These are phyloP conservation scores for Thymelicus acteon DNA, from an alignment of 2,888 invertebrate genomes.

Conservation along the genomic window DNA sequence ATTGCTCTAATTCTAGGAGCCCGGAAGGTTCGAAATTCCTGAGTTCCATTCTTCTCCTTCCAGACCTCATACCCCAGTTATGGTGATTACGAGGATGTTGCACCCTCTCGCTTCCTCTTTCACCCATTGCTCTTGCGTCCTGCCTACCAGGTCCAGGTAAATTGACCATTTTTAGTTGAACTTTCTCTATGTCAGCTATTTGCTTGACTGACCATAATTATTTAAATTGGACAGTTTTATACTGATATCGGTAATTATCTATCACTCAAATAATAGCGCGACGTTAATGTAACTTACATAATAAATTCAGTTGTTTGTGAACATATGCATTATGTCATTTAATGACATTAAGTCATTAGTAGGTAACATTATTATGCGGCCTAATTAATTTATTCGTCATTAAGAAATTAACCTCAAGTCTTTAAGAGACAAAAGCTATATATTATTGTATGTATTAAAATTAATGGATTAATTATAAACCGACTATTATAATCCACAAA, in stretches of 20 bases:
- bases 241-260: conserved; percentile 2
- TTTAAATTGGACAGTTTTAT: conserved; percentile 9
- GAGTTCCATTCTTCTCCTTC: conserved; percentile 44
- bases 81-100: conserved; percentile 47
- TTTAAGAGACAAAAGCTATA: not conserved
- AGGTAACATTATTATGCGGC: not conserved
- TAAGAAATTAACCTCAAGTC: too few species aligned
- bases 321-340: conserved; percentile 22
- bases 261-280: conserved; percentile 8
- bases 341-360: conserved; percentile 25
- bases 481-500: not conserved
- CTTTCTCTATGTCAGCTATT: not conserved
- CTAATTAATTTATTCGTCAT: not conserved
- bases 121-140: conserved; percentile 43
- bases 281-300: not conserved
- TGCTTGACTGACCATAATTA: conserved; percentile 11
- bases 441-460: not conserved
- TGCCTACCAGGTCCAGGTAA: conserved; percentile 47
- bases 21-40: conserved; percentile 50
- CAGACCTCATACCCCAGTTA: conserved; percentile 52
- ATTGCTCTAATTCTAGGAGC: conserved; percentile 53
- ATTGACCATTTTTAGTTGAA: conserved; percentile 55
- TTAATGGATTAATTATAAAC: too few species aligned
- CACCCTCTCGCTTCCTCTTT: conserved; percentile 42
- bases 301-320: conserved; percentile 18